A percentile compares a stretch with the other conserved stretches of the same genome.
These are phyloP conservation scores for Montipora cactus DNA, from an alignment of 64 coral and sea anemone species.

Conservation along the genomic window DNA sequence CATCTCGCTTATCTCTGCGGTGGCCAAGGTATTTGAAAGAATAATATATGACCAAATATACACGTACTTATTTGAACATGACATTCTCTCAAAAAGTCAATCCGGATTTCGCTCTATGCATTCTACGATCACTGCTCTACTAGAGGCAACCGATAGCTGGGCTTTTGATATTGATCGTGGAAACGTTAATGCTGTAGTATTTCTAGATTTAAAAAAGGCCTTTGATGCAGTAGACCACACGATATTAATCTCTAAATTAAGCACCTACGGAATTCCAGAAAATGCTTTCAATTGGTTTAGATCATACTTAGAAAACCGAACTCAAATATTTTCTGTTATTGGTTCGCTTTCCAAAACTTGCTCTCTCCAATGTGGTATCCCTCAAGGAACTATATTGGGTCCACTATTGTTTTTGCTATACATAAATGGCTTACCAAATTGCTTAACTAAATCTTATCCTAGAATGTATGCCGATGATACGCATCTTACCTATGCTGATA, in stretches of 20 bases:
- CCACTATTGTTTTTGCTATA: slow-evolving; percentile 40
- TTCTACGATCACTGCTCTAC: slow-evolving; percentile 47
- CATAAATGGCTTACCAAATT: slow-evolving; percentile 35
- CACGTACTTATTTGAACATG: neutral
- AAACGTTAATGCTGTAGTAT: slow-evolving; percentile 57
- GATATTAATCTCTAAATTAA: too few species aligned
- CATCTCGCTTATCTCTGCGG: neutral
- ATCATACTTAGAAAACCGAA: too few species aligned
- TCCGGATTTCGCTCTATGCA: slow-evolving; percentile 33
- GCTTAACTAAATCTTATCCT: slow-evolving; percentile 23
- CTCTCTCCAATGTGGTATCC: too few species aligned
- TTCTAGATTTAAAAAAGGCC: too few species aligned
- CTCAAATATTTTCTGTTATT: too few species aligned
- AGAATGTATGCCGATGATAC: slow-evolving; percentile 53
- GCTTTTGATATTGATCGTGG: slow-evolving; percentile 55
- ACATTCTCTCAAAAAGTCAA: slow-evolving; percentile 30
- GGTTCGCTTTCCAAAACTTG: too few species aligned
- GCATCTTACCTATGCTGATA: slow-evolving; percentile 22
- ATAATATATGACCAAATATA: slow-evolving; percentile 8
- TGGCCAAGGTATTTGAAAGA: slow-evolving; percentile 11
- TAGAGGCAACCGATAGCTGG: slow-evolving; percentile 37
- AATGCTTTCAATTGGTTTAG: too few species aligned
- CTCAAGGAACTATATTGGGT: too few species aligned
- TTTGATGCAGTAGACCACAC: too few species aligned
- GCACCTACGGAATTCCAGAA: too few species aligned